phyloP scores from a whole-genome alignment of 2,797 vertebrate species.

The Gobionotothen gibberifrons region DNA sequence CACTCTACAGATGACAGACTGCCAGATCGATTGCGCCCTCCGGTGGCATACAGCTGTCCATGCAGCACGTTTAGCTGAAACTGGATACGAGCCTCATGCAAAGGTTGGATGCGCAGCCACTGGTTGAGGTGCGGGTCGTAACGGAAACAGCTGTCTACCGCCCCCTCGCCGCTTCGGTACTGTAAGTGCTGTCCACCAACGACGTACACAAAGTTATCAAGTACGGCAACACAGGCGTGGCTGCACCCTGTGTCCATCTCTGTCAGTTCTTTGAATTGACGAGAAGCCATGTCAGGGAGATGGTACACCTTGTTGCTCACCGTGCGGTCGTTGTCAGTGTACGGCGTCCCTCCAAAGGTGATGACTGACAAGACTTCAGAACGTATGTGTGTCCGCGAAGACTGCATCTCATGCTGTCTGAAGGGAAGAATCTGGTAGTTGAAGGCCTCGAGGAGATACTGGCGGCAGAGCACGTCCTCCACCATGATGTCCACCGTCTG shows the following conservation, averaged over 20 bases:
- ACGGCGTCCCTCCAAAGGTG: conserved; percentile 95
- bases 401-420: conserved; percentile 97
- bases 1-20: conserved; percentile 94
- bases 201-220: conserved; percentile 96
- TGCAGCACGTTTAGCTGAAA: conserved; percentile 92
- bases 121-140: conserved; percentile 93
- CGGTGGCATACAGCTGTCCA: conserved; percentile 92
- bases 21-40: conserved; percentile 94
- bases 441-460: conserved; percentile 96
- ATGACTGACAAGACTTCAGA: conserved; percentile 90
- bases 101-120: conserved; percentile 93
- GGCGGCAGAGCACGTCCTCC: conserved; percentile 93
- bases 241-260: conserved; percentile 95
- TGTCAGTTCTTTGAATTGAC: conserved; percentile 93
- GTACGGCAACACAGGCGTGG: conserved; percentile 92
- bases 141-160: conserved; percentile 91
- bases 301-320: conserved; percentile 92
- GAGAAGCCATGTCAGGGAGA: conserved; percentile 83
- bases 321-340: conserved; percentile 94
- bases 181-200: conserved; percentile 95
- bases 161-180: conserved; percentile 96
- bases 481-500: conserved; percentile 97
- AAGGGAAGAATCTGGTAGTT: conserved; percentile 98
- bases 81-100: conserved; percentile 97
- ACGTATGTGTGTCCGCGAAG: conserved; percentile 89